Conservation (phyloP, 2,797 vertebrate genomes). For the Balearica regulorum region DNA sequence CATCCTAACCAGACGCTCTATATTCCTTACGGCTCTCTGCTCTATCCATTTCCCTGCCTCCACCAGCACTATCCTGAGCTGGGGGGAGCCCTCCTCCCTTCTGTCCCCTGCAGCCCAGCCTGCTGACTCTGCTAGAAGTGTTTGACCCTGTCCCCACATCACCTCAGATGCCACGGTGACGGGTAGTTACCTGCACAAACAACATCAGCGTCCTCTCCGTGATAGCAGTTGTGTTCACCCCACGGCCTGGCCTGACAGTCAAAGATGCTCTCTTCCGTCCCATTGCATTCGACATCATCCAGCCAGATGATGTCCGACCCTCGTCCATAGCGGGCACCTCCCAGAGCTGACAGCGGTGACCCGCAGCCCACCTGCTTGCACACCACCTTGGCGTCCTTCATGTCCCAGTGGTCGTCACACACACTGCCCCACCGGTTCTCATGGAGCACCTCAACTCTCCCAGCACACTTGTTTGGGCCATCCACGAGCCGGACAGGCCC, state of each 20-base stretch:
- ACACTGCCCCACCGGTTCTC: slow-evolving; percentile 35
- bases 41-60: background rate
- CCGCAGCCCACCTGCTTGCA: slow-evolving; percentile 40
- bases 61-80: background rate
- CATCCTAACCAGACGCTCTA: background rate
- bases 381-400: background rate
- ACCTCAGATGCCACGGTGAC: background rate
- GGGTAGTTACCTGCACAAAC: background rate
- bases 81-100: background rate
- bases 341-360: background rate
- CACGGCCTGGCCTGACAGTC: background rate
- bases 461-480: background rate
- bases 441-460: slow-evolving; percentile 23
- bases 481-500: background rate
- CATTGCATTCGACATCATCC: background rate
- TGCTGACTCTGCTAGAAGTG: background rate
- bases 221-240: slow-evolving; percentile 16
- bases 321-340: background rate
- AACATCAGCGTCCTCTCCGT: background rate
- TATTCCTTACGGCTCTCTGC: background rate
- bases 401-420: slow-evolving; percentile 44
- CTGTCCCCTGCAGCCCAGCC: background rate
- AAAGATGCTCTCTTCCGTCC: background rate
- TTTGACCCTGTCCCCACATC: no score
- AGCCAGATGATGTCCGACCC: background rate